Base-by-base conservation (phyloP, 2,888 invertebrate genomes). In the Tyria jacobaeae region DNA sequence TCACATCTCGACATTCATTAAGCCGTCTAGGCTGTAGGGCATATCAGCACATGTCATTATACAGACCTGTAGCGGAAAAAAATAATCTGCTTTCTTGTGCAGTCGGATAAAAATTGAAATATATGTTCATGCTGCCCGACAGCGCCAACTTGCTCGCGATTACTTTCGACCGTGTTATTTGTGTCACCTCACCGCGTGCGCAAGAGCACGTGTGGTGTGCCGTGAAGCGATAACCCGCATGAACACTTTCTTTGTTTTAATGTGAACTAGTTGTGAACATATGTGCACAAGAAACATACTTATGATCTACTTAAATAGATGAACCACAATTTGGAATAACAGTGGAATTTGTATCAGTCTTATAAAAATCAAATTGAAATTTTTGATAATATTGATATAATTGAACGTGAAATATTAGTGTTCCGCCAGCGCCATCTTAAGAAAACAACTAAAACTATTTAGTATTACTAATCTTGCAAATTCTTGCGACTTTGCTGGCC, bases 191-290 rank as follows among this genome's bases (percentile, higher is more conserved):
- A 66, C 79, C 75, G 80, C 78, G 77, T 81, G 83, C 82, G 76
- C 79, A 35, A 9, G 67, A 68, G 80, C 84, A 83, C 82, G 84
- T 84, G 83, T 69, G 69, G 44, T 57, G 67, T 71, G 70, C 75
- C 71, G 73, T 78, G 74, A 66, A 68, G 58, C 63, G 74, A 78
- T 76, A 77, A 74, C 72, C 76, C 66, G 74, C 77, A 68, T 75
- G 71, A 73, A 70, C 80, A 85, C 86, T 88, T 87, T 87, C 87
- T 81, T 86, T 83, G 82, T 83, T 82, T 73, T 61, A 72, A 60
- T 67, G 66, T 60, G 73, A 76, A 73, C 78, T 77, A 68, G 68
- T 31, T 25, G 62, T 64, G 76, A 78, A 78, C 79, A 41, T 41
- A 31, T 31, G 27, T 50, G 15, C 7, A 24, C 24, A 2, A 9